phyloP scores from a whole-genome alignment of 2,113 vertebrate genomes.

The Clarias magur region DNA sequence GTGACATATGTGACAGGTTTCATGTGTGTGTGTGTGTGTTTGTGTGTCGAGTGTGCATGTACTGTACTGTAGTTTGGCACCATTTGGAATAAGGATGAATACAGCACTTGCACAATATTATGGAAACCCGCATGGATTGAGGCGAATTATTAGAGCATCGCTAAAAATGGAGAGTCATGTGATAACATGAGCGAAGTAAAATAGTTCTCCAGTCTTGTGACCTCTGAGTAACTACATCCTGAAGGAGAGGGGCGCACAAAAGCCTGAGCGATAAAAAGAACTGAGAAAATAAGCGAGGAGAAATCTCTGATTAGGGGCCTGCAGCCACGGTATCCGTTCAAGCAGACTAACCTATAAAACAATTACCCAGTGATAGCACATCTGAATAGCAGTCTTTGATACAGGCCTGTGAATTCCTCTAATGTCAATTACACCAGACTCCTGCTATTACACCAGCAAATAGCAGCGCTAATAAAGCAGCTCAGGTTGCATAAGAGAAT shows the following conservation, averaged over 20 bases:
- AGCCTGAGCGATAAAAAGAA: not conserved
- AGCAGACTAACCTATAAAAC: conserved; percentile 32
- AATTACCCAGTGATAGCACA: conserved; percentile 28
- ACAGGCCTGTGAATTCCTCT: conserved; percentile 19
- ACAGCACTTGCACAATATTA: conserved; percentile 8
- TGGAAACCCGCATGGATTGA: conserved; percentile 43
- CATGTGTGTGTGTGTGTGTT: not conserved
- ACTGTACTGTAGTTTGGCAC: not conserved
- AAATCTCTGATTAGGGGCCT: conserved; percentile 18
- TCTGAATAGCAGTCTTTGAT: conserved; percentile 10
- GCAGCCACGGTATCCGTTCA: conserved; percentile 7
- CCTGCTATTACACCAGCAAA: conserved; percentile 25
- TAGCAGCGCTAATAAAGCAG: conserved; percentile 21
- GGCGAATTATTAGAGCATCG: conserved; percentile 38
- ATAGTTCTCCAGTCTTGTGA: conserved; percentile 68
- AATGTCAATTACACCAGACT: conserved; percentile 29
- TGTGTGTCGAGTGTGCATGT: not conserved
- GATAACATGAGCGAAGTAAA: conserved; percentile 53
- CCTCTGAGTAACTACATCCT: conserved; percentile 57
- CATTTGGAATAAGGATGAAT: not conserved
- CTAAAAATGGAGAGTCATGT: conserved; percentile 62
- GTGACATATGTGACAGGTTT: not conserved
- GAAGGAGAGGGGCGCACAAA: conserved; percentile 20
- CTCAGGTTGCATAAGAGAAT: conserved; percentile 22
- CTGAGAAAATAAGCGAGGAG: conserved; percentile 28